Base-by-base conservation (phyloP, 2,113 vertebrate genomes). In the Ranitomeya variabilis region DNA sequence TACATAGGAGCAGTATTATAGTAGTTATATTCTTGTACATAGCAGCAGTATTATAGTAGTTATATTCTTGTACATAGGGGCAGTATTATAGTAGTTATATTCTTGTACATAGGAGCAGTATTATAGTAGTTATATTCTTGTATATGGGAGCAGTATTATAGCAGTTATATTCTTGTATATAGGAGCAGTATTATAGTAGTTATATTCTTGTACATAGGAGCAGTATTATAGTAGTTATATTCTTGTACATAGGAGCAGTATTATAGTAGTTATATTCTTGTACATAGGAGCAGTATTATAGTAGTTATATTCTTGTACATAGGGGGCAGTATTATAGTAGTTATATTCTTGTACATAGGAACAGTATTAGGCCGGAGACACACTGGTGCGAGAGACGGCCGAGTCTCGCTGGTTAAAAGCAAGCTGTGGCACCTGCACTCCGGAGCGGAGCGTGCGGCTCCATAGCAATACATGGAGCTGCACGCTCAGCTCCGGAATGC, bases 91-190 rank as follows among this genome's bases (percentile, higher is more conserved):
- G 66, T 23, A 69, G n/a, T 69, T 69, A 23, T 69, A 69, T 69
- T 23, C 66, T 23, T 69, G 66, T 69, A 69, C 8, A 69, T 69
- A 69, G 66, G 21, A 12, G 66, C 66, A 69, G 66, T 69, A 69
- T 69, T 69, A 69, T 69, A 69, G 66, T 69, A 69, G 66, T 69
- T 69, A 69, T 73, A 73, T 73, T 37, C 69, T 16, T 73, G 69
- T 37, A 73, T 6, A 73, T 37, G 31, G 69, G 62, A n/a, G 62
- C 62, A 66, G 62, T 66, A 66, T 66, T 66, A 66, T 73, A 69
- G 66, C 23, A 69, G 66, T 23, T 69, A 69, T 69, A 23, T 69
- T 69, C 66, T 69, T 69, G 66, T 69, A 69, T 2, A 69, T 69
- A 23, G 69, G 69, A 7, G 26, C 26, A 37, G 69, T 73, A 73